Evolutionary conservation across 2,113 vertebrate genomes (phyloP).

Genomic region (Natator depressus): DNA sequence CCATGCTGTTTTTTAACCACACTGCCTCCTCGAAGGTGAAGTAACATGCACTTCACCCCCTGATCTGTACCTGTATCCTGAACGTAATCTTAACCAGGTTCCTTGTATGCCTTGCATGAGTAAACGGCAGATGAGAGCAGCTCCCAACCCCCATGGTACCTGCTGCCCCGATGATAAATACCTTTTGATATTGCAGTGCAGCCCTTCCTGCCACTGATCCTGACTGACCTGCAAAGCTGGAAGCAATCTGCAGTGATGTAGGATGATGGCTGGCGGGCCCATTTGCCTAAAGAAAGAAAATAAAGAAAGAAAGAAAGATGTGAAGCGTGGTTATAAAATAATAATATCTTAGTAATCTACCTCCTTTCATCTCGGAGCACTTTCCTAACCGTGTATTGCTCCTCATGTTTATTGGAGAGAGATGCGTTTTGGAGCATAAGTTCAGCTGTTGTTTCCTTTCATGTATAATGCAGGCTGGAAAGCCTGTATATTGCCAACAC

Average conservation of each 20-base stretch:
- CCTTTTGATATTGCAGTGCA: background rate
- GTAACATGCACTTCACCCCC: background rate
- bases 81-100: background rate
- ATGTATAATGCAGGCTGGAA: background rate
- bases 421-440: rapidly evolving
- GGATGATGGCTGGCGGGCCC: background rate
- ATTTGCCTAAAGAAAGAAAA: constrained; percentile 16
- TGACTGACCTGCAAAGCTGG: background rate
- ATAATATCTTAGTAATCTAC: background rate
- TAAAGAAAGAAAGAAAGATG: constrained; percentile 32
- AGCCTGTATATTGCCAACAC: constrained; percentile 17
- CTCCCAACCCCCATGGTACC: background rate
- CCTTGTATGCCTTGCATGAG: too few relatives aligned
- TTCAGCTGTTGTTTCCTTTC: constrained; percentile 47
- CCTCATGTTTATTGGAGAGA: constrained; percentile 38
- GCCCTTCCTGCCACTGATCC: background rate
- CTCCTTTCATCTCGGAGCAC: constrained; percentile 42
- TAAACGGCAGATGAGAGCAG: background rate
- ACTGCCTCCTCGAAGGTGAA: background rate
- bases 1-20: background rate
- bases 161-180: background rate
- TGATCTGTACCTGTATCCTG: background rate
- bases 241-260: background rate
- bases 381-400: background rate
- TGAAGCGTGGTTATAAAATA: constrained; percentile 29